Evolutionary conservation across 1,140 invertebrate genomes (phyloP), one percentile per base, ranked within the genome.

Genomic region (Drosophila miranda): DNA sequence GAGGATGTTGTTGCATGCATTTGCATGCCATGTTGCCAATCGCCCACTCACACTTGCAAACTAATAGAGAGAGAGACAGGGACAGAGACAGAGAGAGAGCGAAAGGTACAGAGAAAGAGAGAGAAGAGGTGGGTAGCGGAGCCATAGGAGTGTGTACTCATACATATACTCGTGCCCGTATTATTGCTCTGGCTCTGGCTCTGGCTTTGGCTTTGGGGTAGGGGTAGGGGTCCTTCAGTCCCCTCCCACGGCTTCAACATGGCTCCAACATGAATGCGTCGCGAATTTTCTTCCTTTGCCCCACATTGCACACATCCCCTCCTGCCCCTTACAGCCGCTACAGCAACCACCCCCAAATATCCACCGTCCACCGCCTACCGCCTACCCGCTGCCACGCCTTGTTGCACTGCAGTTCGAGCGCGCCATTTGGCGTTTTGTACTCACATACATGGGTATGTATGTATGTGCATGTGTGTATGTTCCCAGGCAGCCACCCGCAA

Each of bases 351-450:
- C 34, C 34, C 34, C 8, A 13, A 11, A 38, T 3, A 38, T 1
- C 9, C 4, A 26, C 23, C 23, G 23, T 26, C 3, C 23, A 26
- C 23, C 23, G 23, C 11, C 23, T 5, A 7, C 34, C 5, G 19
- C 53, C 54, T 34, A 0, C 16, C 53, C 7, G 30, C 23, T 66
- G 73, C 78, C 78, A 82, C 73, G 78, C 61, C 78, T 73, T 74
- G 70, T 75, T 80, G 77, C 72, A 82, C 51, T 81, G 59, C 78
- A 81, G 46, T 5, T 74, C 48, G 52, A 73, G 72, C 71, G 72
- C 77, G 60, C 73, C 73, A 81, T 81, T 81, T 81, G 78, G 57
- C 68, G 78, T 73, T 82, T 81, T 81, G 67, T 77, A 66, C 59
- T 41, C 51, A 9, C 30, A 34, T 34, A 34, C 9, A 34, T 34